phyloP scores from a whole-genome alignment of 2,888 invertebrate genomes.

The Palloptera scutellata region DNA sequence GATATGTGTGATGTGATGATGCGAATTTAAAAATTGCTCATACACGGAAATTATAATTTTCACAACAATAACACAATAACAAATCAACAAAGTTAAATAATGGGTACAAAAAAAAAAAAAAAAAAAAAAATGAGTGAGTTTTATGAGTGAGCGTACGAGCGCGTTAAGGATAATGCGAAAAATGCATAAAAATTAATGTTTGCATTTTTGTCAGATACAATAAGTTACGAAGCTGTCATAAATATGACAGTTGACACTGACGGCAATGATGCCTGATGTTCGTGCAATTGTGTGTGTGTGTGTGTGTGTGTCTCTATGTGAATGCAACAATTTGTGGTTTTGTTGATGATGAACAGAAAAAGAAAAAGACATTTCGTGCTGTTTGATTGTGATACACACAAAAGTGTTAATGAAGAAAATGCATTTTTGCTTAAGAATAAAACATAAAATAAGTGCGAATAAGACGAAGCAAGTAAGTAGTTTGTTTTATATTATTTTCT shows the following conservation, averaged over 20 bases:
- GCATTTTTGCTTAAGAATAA: slow-evolving; percentile 34
- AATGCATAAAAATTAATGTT: slow-evolving; percentile 52
- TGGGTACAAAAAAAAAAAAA: too few relatives aligned
- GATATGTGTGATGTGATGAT: background rate
- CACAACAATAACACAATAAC: too few relatives aligned
- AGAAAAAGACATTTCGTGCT: too few relatives aligned
- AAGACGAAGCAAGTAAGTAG: background rate
- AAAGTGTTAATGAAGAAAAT: slow-evolving; percentile 36
- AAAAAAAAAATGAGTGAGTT: too few relatives aligned
- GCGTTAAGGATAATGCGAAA: slow-evolving; percentile 26
- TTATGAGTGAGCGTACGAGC: background rate
- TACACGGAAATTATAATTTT: slow-evolving; percentile 22
- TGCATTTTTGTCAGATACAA: background rate
- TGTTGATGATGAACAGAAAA: background rate
- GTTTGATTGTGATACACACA: slow-evolving; percentile 5
- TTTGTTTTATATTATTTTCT: too few relatives aligned
- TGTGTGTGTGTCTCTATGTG: background rate
- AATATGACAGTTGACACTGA: slow-evolving; percentile 19
- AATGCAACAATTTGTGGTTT: background rate
- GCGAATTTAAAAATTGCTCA: slow-evolving; percentile 11
- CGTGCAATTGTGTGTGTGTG: slow-evolving; percentile 38
- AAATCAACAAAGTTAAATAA: too few relatives aligned
- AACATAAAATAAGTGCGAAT: slow-evolving; percentile 9
- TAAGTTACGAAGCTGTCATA: too few relatives aligned
- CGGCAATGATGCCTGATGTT: slow-evolving; percentile 39